A percentile compares a stretch with the other conserved stretches of the same genome.
Evolutionary conservation across 2,113 vertebrate genomes (phyloP).

Genomic region (Chloroceryle aenea): DNA sequence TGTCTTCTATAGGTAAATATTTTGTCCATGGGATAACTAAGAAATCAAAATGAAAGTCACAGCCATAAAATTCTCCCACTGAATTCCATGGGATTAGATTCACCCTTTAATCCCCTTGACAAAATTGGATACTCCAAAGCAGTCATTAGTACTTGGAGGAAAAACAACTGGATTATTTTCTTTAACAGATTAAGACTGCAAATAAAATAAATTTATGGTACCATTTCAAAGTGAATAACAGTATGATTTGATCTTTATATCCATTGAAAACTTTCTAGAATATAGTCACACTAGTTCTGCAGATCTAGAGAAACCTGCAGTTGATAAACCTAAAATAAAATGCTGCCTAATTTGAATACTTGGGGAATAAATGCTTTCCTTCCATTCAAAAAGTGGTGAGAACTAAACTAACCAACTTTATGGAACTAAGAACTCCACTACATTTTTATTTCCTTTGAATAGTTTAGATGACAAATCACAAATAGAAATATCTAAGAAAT

Average conservation of each 20-base stretch:
- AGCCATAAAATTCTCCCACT: background rate
- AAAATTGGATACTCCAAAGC: background rate
- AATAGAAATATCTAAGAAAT: background rate
- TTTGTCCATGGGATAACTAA: background rate
- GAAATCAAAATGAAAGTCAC: background rate
- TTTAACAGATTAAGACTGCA: background rate
- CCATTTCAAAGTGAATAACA: background rate
- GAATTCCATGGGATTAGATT: background rate
- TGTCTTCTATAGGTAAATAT: background rate
- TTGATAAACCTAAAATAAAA: background rate
- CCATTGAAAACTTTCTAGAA: background rate
- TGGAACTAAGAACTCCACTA: background rate
- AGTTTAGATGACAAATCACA: background rate
- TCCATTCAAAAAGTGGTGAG: background rate
- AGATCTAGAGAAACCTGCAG: background rate
- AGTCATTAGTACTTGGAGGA: background rate
- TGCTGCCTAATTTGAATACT: background rate
- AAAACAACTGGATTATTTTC: background rate
- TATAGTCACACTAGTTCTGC: background rate
- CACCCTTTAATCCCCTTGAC: background rate
- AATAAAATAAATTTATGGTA: background rate
- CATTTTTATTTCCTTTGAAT: background rate
- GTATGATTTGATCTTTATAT: background rate
- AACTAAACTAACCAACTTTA: background rate
- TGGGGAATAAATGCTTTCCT: background rate